Conservation (phyloP, 2,797 vertebrate genomes). For the Acestrorhynchus altus region DNA sequence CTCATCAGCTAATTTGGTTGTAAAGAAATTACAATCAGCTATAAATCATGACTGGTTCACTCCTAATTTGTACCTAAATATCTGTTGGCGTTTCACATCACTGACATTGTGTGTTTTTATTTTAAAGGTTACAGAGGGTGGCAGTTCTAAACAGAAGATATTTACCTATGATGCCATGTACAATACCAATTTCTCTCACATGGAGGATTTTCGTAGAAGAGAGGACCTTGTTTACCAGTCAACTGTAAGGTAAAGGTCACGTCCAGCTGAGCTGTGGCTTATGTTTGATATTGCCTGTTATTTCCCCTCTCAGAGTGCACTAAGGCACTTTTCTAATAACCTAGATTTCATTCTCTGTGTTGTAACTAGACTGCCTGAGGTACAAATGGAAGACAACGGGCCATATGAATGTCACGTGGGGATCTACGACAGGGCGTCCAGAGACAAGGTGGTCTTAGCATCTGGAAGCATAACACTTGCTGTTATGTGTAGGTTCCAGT, state of each 20-base stretch:
- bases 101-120: not conserved
- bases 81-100: too few relatives aligned
- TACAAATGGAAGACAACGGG: constrained; percentile 90
- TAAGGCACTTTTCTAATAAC: constrained; percentile 34
- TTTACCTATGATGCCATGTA: constrained; percentile 95
- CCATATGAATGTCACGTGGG: constrained; percentile 95
- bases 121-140: constrained; percentile 85
- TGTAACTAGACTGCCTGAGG: constrained; percentile 87
- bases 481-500: constrained; percentile 85
- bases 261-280: constrained; percentile 35
- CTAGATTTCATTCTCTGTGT: constrained; percentile 31
- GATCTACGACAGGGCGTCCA: constrained; percentile 86
- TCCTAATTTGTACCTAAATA: too few relatives aligned
- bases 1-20: too few relatives aligned
- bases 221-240: constrained; percentile 92
- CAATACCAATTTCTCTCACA: constrained; percentile 89
- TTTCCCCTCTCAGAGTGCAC: constrained; percentile 21
- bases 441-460: constrained; percentile 89
- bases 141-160: constrained; percentile 91
- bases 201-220: constrained; percentile 85
- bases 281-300: constrained; percentile 17
- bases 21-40: too few relatives aligned
- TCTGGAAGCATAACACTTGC: constrained; percentile 88
- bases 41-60: too few relatives aligned
- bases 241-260: constrained; percentile 83